These are phyloP conservation scores for Campylorhamphus procurvoides DNA, from an alignment of 2,113 vertebrate species.

Conservation along the genomic window DNA sequence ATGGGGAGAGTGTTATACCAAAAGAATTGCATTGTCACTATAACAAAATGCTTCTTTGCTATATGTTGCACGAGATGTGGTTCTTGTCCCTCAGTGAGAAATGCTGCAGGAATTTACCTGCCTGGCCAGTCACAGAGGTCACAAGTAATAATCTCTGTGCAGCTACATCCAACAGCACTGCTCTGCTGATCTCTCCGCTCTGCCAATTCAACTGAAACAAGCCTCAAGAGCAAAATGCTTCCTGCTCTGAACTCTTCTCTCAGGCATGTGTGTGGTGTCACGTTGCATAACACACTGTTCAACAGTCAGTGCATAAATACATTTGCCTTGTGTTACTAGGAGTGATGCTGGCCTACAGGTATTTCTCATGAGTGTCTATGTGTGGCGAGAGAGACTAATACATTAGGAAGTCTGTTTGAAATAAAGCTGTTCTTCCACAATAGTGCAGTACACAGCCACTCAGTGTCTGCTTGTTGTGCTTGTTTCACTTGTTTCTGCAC, in stretches of 20 bases:
- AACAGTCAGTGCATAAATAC: not conserved
- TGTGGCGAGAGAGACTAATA: not conserved
- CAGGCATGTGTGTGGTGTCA: not conserved
- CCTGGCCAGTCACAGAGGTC: not conserved
- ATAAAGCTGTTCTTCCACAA: not conserved
- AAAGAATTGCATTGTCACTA: not conserved
- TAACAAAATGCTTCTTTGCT: not conserved
- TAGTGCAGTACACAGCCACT: not conserved
- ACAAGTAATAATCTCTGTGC: not conserved
- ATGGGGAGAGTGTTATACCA: not conserved
- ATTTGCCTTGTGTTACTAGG: not conserved
- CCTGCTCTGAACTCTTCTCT: not conserved
- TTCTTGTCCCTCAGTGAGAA: not conserved
- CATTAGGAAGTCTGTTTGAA: not conserved
- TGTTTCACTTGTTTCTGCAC: not conserved
- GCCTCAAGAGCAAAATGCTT: not conserved
- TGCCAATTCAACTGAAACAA: not conserved
- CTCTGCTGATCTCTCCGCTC: not conserved
- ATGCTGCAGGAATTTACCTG: not conserved
- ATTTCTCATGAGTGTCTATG: not conserved
- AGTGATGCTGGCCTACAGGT: not conserved
- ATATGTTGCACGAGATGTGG: accelerated
- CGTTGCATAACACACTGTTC: not conserved
- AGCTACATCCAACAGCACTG: not conserved
- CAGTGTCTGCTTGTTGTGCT: not conserved